phyloP scores from a whole-genome alignment of 2,888 invertebrate species.

The Heliconius hortense region DNA sequence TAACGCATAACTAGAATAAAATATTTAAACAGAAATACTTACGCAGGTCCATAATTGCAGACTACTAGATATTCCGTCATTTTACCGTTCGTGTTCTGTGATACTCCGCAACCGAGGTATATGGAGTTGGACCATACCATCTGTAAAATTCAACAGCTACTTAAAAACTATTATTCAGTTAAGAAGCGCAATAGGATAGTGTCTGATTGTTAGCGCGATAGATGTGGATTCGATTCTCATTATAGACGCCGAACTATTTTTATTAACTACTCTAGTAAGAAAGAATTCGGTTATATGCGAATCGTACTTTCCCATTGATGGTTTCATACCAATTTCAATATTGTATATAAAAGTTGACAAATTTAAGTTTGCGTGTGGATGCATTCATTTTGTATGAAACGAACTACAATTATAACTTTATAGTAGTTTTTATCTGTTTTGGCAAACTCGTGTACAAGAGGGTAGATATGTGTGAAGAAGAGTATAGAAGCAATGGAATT shows the following conservation, averaged over 20 bases:
- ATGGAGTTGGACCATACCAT: conserved; percentile 66
- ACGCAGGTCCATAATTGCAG: conserved; percentile 73
- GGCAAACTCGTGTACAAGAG: no score
- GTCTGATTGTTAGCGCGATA: background rate
- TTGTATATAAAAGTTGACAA: no score
- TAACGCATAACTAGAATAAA: background rate
- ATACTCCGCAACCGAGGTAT: conserved; percentile 65
- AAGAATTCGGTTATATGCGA: no score
- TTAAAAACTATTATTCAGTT: background rate
- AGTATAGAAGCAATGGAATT: background rate
- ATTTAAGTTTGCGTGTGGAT: no score
- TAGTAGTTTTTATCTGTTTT: no score
- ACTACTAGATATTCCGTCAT: conserved; percentile 60
- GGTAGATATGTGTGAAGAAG: no score
- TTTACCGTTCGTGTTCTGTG: conserved; percentile 45
- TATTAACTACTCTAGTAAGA: background rate
- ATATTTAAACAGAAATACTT: conserved; percentile 45
- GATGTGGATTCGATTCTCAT: background rate
- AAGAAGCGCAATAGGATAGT: background rate
- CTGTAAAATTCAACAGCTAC: conserved; percentile 49
- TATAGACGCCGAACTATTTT: background rate
- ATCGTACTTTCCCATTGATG: no score
- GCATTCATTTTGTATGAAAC: no score
- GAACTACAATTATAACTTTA: no score
- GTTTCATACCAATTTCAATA: no score